These are phyloP conservation scores for Trypoxylon attenuatum DNA, from an alignment of 2,888 invertebrate species.

Conservation along the genomic window DNA sequence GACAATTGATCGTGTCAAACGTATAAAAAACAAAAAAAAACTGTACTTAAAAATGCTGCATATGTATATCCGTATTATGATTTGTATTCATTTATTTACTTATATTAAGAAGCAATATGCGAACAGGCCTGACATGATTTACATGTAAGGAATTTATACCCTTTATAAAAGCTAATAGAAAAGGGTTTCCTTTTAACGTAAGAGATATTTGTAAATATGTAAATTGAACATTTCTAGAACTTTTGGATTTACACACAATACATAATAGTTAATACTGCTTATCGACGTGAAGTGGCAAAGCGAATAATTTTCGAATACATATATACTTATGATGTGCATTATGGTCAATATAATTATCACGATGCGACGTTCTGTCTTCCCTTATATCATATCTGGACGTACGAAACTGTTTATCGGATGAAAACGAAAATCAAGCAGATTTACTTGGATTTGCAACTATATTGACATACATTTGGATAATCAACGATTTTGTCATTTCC, in stretches of 20 bases:
- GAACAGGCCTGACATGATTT: slow-evolving; percentile 30
- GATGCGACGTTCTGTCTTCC: slow-evolving; percentile 45
- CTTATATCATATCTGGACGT: slow-evolving; percentile 30
- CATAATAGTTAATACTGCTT: slow-evolving; percentile 28
- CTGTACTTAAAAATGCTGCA: too few relatives aligned
- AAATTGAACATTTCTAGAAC: slow-evolving; percentile 23
- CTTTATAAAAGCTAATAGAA: slow-evolving; percentile 31
- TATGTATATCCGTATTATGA: too few relatives aligned
- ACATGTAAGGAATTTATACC: slow-evolving; percentile 8
- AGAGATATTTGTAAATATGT: slow-evolving; percentile 42
- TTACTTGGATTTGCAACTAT: too few relatives aligned
- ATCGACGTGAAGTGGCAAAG: slow-evolving; percentile 25
- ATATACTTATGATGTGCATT: slow-evolving; percentile 26
- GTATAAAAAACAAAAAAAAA: too few relatives aligned
- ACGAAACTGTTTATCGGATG: too few relatives aligned
- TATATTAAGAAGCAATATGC: too few relatives aligned
- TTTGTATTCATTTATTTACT: too few relatives aligned
- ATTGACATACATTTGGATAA: too few relatives aligned
- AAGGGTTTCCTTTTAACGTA: slow-evolving; percentile 3
- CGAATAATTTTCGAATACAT: slow-evolving; percentile 16
- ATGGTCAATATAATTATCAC: slow-evolving; percentile 31
- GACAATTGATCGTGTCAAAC: too few relatives aligned
- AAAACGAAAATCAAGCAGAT: too few relatives aligned
- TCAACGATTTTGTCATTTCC: too few relatives aligned
- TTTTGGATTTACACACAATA: slow-evolving; percentile 11